Evolutionary conservation across 2,888 invertebrate genomes (phyloP).

Genomic region (Drosophila neotestacea): DNA sequence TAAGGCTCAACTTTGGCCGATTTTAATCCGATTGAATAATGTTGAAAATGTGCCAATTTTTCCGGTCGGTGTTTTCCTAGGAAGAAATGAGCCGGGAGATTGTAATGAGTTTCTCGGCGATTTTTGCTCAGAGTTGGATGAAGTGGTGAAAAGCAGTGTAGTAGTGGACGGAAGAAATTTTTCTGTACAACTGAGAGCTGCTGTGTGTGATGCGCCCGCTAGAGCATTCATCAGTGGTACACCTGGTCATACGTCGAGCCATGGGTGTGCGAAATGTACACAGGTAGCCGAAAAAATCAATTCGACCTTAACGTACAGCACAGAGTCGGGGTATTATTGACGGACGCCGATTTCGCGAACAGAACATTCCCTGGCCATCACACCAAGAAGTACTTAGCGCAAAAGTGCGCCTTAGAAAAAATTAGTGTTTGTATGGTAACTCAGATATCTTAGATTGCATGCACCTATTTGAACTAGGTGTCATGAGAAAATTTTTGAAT

Average conservation of each 20-base stretch:
- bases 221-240: conserved; percentile 13
- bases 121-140: background rate
- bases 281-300: background rate
- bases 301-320: background rate
- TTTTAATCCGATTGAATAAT: conserved; percentile 18
- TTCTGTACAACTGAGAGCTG: background rate
- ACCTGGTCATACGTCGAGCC: background rate
- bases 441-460: no score
- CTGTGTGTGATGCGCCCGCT: conserved; percentile 23
- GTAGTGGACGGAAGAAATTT: no score
- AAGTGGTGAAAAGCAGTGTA: no score
- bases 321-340: background rate
- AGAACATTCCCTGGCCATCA: background rate
- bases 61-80: background rate
- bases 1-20: conserved; percentile 23
- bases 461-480: no score
- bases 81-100: background rate
- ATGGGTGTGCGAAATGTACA: background rate
- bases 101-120: background rate
- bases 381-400: no score
- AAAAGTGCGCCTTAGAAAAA: no score
- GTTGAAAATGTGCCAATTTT: background rate
- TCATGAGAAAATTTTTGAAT: no score
- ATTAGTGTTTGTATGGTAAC: no score
- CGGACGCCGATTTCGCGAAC: background rate